These are phyloP conservation scores for Crematogaster levior DNA, from an alignment of 2,888 invertebrate species.

Conservation along the genomic window DNA sequence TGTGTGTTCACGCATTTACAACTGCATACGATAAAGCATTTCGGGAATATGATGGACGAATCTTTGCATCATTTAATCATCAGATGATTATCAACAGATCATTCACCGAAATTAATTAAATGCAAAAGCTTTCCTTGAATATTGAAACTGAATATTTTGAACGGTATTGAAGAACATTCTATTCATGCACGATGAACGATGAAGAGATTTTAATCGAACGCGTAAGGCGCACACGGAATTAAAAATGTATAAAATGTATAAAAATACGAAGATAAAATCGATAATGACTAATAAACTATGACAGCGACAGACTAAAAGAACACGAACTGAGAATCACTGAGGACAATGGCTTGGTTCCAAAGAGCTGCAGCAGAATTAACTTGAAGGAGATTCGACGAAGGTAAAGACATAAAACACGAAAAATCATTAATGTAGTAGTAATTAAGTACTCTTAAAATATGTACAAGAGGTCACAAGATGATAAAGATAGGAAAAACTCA, in stretches of 20 bases:
- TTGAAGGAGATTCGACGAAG: slow-evolving; percentile 6
- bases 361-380: slow-evolving; percentile 26
- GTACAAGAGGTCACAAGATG: not conserved
- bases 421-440: slow-evolving; percentile 21
- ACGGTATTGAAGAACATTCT: not conserved
- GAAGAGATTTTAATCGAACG: not conserved
- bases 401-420: slow-evolving; percentile 28
- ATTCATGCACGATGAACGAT: not conserved
- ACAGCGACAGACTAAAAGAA: not conserved
- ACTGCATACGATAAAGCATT: not conserved
- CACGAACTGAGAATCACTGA: slow-evolving; percentile 32
- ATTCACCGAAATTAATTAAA: not conserved
- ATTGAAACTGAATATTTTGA: not conserved
- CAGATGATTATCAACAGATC: not conserved
- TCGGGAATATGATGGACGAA: not conserved
- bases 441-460: slow-evolving; percentile 27
- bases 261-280: not conserved
- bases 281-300: not conserved
- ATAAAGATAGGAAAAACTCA: not conserved
- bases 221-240: not conserved
- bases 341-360: slow-evolving; percentile 27
- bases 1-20: slow-evolving; percentile 6
- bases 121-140: not conserved
- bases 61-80: not conserved
- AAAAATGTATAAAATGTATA: not conserved